Base-by-base conservation (phyloP, 2,888 invertebrate genomes). In the Ophioninae sp. region DNA sequence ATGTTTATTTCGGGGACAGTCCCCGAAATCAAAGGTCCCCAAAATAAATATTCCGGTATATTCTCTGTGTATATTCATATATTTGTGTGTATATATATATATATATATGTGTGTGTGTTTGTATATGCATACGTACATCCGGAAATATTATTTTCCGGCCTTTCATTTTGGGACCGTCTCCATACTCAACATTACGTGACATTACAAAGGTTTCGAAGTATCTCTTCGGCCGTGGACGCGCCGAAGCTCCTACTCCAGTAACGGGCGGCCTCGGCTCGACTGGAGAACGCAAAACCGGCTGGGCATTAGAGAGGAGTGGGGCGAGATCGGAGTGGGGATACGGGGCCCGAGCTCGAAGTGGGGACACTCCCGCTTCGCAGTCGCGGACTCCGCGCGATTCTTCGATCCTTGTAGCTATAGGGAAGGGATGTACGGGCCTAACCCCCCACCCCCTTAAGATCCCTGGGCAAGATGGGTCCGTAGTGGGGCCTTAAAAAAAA, bases 231-330 rank as follows among this genome's bases (percentile, higher is more conserved):
- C 59, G 68, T 62, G 61, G 61, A 70, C 30, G 77, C 57, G 30
- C 41, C 59, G 81, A 83, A 64, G 78, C 83, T 50, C 76, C 3
- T 85, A 85, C 84, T 84, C 84, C 69, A 84, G 81, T 80, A 86
- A 88, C 81, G 83, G 44, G 68, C 68, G 64, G 37, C 17, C 57
- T 17, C 67, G 37, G 69, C 62, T 39, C 61, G 23, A 8, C 6
- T 13, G 69, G 20, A n/a, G 23, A 39, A 39, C 10, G 21, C 37
- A 61, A 41, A 56, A 50, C 21, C 21, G 65, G 21, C 21, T 21
- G 41, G 65, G 72, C 30, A 44, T 50, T 41, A 20, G 39, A 57
- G 68, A 7, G 56, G 41, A 80, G 80, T 64, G 82, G 78, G 78
- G 56, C 20, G 23, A 74, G 39, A n/a, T 30, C 64, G 21, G 0